Conservation (phyloP, 2,797 vertebrate genomes). For the Enteromius treurensis region DNA sequence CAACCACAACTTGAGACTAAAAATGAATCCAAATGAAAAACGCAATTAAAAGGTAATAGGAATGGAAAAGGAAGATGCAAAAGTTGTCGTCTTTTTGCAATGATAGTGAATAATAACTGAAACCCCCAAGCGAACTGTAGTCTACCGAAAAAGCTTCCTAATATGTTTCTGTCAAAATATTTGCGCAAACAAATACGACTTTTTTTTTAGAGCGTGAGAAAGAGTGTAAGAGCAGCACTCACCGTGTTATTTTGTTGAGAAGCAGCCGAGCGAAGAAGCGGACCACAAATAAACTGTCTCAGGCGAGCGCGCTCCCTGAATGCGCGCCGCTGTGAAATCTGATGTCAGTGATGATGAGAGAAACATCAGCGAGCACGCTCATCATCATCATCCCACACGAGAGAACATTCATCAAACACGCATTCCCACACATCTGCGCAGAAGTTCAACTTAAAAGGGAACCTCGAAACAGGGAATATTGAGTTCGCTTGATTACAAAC, state of each 20-base stretch:
- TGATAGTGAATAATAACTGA: background rate
- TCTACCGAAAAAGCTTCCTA: background rate
- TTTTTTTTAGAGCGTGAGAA: background rate
- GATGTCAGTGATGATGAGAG: conserved; percentile 58
- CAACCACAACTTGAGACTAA: background rate
- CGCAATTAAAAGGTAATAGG: background rate
- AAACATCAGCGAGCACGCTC: conserved; percentile 13
- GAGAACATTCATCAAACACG: background rate
- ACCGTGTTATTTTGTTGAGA: conserved; percentile 21
- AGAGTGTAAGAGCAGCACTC: background rate
- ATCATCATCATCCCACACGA: no score
- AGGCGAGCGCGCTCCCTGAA: conserved; percentile 64
- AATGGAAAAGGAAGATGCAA: background rate
- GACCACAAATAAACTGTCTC: conserved; percentile 47
- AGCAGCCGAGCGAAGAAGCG: conserved; percentile 9
- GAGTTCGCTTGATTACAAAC: background rate
- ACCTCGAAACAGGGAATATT: background rate
- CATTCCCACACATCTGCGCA: background rate
- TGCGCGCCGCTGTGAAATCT: conserved; percentile 64
- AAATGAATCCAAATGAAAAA: background rate
- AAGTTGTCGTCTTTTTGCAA: conserved; percentile 1
- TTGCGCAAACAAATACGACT: background rate
- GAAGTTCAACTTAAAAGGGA: background rate
- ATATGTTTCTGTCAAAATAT: background rate
- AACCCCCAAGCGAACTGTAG: background rate